phyloP scores from a whole-genome alignment of 2,113 vertebrate genomes.

The Heloderma charlesbogerti region DNA sequence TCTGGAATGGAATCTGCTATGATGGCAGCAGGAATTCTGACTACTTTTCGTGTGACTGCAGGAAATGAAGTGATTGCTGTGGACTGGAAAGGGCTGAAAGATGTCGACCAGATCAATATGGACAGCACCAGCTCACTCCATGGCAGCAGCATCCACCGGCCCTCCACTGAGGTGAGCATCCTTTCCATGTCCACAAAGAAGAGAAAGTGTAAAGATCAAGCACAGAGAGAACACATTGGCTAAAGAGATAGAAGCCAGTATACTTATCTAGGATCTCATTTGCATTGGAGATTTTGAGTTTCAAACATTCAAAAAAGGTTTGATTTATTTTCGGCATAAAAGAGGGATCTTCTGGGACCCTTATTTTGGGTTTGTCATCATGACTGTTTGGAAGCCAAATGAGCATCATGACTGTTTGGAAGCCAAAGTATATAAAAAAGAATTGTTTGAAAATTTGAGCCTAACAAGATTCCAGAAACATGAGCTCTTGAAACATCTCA shows the following conservation, averaged over 20 bases:
- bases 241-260: not conserved
- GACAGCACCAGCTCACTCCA: slow-evolving; percentile 84
- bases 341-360: not conserved
- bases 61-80: slow-evolving; percentile 83
- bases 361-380: slow-evolving; percentile 8
- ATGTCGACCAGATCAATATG: slow-evolving; percentile 84
- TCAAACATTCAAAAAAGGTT: not conserved
- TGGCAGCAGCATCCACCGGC: slow-evolving; percentile 82
- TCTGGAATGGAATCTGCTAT: not conserved
- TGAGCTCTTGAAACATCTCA: slow-evolving; percentile 8
- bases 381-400: too few relatives aligned
- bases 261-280: not conserved
- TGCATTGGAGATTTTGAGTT: not conserved
- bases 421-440: too few relatives aligned
- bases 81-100: slow-evolving; percentile 85
- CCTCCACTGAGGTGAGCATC: slow-evolving; percentile 79
- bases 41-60: slow-evolving; percentile 48
- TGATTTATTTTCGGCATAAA: not conserved
- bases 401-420: too few relatives aligned
- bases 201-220: not conserved
- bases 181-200: not conserved
- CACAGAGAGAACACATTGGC: slow-evolving; percentile 8
- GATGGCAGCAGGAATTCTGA: not conserved
- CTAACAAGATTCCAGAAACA: slow-evolving; percentile 29
- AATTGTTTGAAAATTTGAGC: slow-evolving; percentile 15